These are phyloP conservation scores for Cuniculus paca DNA, from an alignment of 2,797 vertebrate species.

Conservation along the genomic window DNA sequence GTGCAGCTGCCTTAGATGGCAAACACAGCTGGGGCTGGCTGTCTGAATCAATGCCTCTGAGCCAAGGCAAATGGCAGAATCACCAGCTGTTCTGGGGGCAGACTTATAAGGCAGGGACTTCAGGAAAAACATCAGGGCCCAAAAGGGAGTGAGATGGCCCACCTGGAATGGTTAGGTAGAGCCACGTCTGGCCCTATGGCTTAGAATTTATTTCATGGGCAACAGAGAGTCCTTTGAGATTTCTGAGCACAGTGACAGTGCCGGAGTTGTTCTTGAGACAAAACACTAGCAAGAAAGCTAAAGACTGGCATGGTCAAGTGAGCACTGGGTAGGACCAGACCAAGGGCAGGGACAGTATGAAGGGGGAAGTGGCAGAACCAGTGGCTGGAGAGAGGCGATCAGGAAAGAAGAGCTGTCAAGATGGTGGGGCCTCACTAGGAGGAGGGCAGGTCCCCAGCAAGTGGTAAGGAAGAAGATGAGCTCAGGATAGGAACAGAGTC, in stretches of 20 bases:
- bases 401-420: neutral
- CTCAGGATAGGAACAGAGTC: neutral
- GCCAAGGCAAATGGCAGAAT: neutral
- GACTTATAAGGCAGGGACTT: neutral
- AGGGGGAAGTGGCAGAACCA: neutral
- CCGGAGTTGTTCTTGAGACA: neutral
- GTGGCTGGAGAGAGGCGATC: neutral
- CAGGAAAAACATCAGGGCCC: too few species aligned
- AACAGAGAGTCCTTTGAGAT: neutral
- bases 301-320: too few species aligned
- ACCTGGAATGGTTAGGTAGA: rapidly evolving
- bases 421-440: rapidly evolving
- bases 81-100: rapidly evolving
- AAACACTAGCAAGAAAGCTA: neutral
- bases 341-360: rapidly evolving
- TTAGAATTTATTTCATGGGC: neutral
- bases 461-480: rapidly evolving
- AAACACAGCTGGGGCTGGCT: neutral
- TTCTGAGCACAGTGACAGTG: neutral
- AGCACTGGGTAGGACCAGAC: neutral
- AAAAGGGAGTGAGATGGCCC: rapidly evolving
- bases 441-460: neutral
- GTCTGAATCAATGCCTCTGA: neutral
- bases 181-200: neutral
- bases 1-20: rapidly evolving